Evolutionary conservation across 2,113 vertebrate species (phyloP).

Genomic region (Tychaedon coryphoeus): DNA sequence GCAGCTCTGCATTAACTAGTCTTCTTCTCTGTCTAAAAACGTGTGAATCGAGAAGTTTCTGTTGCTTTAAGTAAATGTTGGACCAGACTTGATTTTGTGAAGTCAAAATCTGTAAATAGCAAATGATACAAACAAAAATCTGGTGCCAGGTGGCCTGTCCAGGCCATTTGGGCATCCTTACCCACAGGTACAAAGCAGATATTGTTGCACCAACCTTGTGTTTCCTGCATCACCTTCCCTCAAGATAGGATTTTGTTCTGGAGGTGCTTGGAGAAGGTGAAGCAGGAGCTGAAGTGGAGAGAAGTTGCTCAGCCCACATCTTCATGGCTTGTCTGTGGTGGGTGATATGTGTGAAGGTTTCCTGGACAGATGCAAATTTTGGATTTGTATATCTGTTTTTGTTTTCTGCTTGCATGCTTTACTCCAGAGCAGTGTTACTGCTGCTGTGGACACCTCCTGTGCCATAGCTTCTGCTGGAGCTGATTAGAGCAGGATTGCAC

Average conservation of each 20-base stretch:
- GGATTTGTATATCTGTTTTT: not conserved
- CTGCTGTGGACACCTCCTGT: not conserved
- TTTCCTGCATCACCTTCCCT: not conserved
- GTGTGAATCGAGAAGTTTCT: not conserved
- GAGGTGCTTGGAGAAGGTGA: not conserved
- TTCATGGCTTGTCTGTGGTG: not conserved
- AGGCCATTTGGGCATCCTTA: not conserved
- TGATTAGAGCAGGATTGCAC: not conserved
- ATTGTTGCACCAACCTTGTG: not conserved
- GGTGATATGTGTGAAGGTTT: not conserved
- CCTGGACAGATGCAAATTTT: not conserved
- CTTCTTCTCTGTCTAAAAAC: not conserved
- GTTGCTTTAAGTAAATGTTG: not conserved
- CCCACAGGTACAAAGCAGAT: not conserved
- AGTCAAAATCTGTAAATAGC: not conserved
- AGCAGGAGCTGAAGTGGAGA: not conserved
- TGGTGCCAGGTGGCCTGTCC: not conserved
- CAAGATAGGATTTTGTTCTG: not conserved
- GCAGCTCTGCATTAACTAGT: not conserved
- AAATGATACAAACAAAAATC: not conserved
- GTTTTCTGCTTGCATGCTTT: accelerated
- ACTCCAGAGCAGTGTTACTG: not conserved
- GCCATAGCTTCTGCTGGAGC: not conserved
- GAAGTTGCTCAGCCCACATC: not conserved
- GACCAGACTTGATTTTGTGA: not conserved